Conservation (phyloP, 2,113 vertebrate genomes). For the Vulpes ferrilata region DNA sequence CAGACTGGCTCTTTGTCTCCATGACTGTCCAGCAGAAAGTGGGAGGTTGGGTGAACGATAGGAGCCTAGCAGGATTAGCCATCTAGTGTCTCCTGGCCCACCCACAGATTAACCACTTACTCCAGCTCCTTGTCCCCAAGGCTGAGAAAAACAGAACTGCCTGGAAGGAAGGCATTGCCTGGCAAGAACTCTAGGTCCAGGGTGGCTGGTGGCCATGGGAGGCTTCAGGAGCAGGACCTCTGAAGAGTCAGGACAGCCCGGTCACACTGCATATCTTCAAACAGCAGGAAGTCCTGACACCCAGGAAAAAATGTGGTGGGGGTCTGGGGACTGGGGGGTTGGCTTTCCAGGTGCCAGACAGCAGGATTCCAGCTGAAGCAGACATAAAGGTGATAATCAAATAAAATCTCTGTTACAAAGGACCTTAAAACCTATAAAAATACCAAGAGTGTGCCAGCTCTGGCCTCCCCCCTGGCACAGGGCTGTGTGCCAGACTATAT, state of each 20-base stretch:
- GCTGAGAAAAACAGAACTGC: not conserved
- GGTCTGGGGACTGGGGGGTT: not conserved
- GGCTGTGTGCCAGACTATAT: not conserved
- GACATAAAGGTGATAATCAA: conserved; percentile 62
- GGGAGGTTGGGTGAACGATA: not conserved
- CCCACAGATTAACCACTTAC: not conserved
- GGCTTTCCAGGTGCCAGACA: conserved; percentile 68
- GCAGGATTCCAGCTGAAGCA: conserved; percentile 31
- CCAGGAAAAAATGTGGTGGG: not conserved
- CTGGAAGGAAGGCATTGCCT: accelerated
- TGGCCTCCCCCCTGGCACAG: not conserved
- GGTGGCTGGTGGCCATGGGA: accelerated
- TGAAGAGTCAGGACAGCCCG: not conserved
- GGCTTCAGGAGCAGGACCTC: not conserved
- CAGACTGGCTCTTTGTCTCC: not conserved
- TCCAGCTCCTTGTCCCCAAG: not conserved
- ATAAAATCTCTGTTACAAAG: not conserved
- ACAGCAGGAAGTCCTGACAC: conserved; percentile 23
- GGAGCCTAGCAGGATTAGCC: not conserved
- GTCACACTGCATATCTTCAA: conserved; percentile 44
- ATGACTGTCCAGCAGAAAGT: accelerated
- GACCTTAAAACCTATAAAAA: not conserved
- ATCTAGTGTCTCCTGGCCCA: not conserved
- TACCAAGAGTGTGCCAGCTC: not conserved
- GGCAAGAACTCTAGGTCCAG: accelerated